phyloP scores from a whole-genome alignment of 2,888 invertebrate species.

The Tenthredo amoena region DNA sequence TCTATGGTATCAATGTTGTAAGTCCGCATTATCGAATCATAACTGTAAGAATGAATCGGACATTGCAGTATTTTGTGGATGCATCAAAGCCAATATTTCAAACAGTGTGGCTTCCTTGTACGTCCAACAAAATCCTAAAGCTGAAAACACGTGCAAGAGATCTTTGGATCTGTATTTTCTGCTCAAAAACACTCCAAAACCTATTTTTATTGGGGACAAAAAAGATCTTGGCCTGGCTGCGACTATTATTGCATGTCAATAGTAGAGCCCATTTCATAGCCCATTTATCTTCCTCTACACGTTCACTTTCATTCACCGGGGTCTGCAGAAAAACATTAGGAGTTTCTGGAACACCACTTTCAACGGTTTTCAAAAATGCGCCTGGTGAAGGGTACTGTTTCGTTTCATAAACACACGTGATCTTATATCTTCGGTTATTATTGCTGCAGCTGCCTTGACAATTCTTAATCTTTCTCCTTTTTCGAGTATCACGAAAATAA shows the following conservation, averaged over 20 bases:
- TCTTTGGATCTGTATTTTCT: background rate
- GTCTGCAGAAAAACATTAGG: slow-evolving; percentile 23
- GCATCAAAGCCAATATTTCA: background rate
- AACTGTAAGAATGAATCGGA: background rate
- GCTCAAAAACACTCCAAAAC: slow-evolving; percentile 31
- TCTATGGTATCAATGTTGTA: no score
- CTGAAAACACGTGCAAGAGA: background rate
- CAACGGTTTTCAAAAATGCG: slow-evolving; percentile 32
- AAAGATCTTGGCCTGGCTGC: slow-evolving; percentile 13
- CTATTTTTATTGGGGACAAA: slow-evolving; percentile 49
- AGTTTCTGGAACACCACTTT: slow-evolving; percentile 39
- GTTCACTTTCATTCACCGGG: background rate
- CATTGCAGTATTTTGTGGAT: background rate
- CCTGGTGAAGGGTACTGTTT: slow-evolving; percentile 4
- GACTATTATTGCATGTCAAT: slow-evolving; percentile 32
- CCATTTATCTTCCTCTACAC: background rate
- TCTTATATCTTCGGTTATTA: slow-evolving; percentile 43
- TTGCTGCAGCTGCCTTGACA: slow-evolving; percentile 43
- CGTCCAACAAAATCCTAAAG: background rate
- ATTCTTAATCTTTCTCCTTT: slow-evolving; percentile 30
- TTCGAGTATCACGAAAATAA: background rate
- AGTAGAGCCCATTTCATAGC: background rate
- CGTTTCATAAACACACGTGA: slow-evolving; percentile 32
- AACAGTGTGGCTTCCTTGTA: background rate
- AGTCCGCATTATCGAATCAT: no score